Evolutionary conservation across 2,888 invertebrate species (phyloP).

Genomic region (Tridacna crocea): DNA sequence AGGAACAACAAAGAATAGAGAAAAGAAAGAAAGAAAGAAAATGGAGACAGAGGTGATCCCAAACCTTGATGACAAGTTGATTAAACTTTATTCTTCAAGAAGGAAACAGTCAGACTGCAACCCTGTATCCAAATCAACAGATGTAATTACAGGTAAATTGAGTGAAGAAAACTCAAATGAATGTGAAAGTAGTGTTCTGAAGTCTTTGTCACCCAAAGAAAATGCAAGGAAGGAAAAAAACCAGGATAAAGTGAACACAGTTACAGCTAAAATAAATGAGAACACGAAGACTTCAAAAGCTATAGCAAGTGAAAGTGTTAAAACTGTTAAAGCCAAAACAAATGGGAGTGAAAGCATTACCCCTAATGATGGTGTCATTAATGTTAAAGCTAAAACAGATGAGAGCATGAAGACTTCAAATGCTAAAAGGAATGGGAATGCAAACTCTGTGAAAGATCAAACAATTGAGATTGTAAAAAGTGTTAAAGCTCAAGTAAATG

Average conservation of each 20-base stretch:
- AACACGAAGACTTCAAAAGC: no score
- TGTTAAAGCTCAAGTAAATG: no score
- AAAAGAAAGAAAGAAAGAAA: not conserved
- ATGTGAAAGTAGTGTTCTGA: not conserved
- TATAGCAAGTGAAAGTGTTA: no score
- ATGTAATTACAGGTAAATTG: not conserved
- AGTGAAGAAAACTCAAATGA: not conserved
- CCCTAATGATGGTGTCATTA: no score
- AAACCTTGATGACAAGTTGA: slow-evolving; percentile 15
- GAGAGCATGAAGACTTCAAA: no score
- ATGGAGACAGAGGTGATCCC: not conserved
- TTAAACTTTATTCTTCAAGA: slow-evolving; percentile 6
- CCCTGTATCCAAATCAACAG: not conserved
- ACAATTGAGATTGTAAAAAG: no score
- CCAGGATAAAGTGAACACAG: not conserved
- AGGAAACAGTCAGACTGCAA: not conserved
- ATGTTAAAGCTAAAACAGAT: no score
- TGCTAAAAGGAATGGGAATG: no score
- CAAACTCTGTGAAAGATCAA: no score
- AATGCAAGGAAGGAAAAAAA: not conserved
- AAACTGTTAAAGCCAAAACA: no score
- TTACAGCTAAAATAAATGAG: no score
- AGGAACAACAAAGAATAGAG: not conserved
- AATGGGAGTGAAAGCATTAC: no score
- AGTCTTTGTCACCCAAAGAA: not conserved